These are phyloP conservation scores for Chlorocebus sabaeus DNA, from an alignment of 2,113 vertebrate genomes.

Conservation along the genomic window DNA sequence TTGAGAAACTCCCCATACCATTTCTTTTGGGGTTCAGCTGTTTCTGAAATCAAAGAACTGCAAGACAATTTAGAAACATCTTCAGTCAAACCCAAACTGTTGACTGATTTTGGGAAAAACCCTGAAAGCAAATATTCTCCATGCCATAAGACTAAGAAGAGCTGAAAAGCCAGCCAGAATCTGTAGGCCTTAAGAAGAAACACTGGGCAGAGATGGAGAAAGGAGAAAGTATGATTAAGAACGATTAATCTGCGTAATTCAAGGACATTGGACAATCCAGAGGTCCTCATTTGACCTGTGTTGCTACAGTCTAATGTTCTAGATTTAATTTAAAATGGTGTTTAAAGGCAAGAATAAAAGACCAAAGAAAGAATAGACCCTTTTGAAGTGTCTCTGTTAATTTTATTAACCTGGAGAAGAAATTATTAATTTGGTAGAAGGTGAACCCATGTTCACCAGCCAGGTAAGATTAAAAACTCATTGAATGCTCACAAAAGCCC, in stretches of 20 bases:
- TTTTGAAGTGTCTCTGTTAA: background rate
- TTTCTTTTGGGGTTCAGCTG: background rate
- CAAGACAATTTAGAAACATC: background rate
- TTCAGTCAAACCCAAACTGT: background rate
- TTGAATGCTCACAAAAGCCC: background rate
- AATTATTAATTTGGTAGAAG: background rate
- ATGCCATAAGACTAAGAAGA: background rate
- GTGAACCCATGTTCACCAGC: background rate
- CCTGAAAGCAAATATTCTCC: background rate
- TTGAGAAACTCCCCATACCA: background rate
- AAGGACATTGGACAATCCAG: no score
- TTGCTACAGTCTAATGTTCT: background rate
- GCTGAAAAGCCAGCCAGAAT: background rate
- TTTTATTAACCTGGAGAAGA: background rate
- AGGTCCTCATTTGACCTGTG: background rate
- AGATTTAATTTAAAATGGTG: background rate
- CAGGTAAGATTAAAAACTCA: background rate
- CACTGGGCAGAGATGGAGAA: rapidly evolving
- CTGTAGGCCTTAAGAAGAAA: background rate
- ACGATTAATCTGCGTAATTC: background rate
- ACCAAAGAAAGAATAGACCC: background rate
- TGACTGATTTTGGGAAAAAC: background rate
- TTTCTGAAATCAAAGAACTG: background rate
- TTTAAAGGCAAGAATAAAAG: background rate
- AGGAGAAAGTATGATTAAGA: background rate